Conservation (phyloP, 2,888 invertebrate genomes). For the Pammene aurita region DNA sequence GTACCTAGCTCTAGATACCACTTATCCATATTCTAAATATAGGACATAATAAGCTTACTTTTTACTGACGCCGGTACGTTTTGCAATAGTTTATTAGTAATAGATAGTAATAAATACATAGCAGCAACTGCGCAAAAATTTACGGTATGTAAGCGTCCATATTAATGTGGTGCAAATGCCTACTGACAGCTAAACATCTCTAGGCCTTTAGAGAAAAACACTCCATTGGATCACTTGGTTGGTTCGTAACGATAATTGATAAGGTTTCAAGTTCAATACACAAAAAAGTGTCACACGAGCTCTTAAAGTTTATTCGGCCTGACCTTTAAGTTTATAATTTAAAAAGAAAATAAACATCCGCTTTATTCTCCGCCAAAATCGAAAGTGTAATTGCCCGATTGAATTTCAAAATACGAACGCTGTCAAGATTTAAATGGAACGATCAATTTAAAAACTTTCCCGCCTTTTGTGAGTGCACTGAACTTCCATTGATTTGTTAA, state of each 20-base stretch:
- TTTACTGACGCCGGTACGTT: slow-evolving; percentile 32
- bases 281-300: slow-evolving; percentile 7
- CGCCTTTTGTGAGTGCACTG: slow-evolving; percentile 48
- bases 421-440: slow-evolving; percentile 50
- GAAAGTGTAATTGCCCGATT: slow-evolving; percentile 49
- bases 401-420: slow-evolving; percentile 50
- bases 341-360: slow-evolving; percentile 39
- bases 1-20: neutral
- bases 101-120: slow-evolving; percentile 32
- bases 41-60: slow-evolving; percentile 33
- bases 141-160: slow-evolving; percentile 38
- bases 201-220: slow-evolving; percentile 22
- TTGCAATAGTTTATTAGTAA: slow-evolving; percentile 39
- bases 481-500: slow-evolving; percentile 44
- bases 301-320: slow-evolving; percentile 15
- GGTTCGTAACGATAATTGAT: neutral
- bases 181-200: slow-evolving; percentile 22
- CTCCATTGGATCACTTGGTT: slow-evolving; percentile 6
- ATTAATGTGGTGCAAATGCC: slow-evolving; percentile 34
- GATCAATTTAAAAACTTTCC: slow-evolving; percentile 53
- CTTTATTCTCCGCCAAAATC: slow-evolving; percentile 42
- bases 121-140: slow-evolving; percentile 36
- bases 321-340: slow-evolving; percentile 35
- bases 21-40: slow-evolving; percentile 34
- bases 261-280: neutral